A percentile compares a stretch with the other conserved stretches of the same genome.
Conservation (phyloP, 2,797 vertebrate genomes). For the Toxotes lorentzi region DNA sequence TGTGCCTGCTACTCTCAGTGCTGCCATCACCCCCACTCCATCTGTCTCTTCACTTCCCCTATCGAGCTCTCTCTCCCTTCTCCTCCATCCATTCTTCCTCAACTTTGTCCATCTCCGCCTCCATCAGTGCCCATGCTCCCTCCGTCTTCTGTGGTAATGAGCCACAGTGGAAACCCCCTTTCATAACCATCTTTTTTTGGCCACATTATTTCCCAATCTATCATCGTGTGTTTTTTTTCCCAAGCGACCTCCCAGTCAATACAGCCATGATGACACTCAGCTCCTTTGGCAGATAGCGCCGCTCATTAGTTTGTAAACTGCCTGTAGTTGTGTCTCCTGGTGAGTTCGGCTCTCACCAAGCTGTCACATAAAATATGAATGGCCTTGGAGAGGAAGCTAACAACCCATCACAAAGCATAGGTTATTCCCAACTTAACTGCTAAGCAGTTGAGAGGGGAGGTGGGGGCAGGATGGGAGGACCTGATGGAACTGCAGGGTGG, state of each 20-base stretch:
- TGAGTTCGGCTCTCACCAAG: slow-evolving; percentile 62
- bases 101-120: slow-evolving; percentile 39
- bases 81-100: slow-evolving; percentile 26
- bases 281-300: slow-evolving; percentile 62
- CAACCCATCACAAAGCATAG: slow-evolving; percentile 59
- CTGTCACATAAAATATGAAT: slow-evolving; percentile 78
- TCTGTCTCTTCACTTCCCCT: slow-evolving; percentile 39
- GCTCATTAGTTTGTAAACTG: slow-evolving; percentile 81
- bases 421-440: slow-evolving; percentile 68
- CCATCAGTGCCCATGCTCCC: slow-evolving; percentile 32
- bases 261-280: slow-evolving; percentile 60
- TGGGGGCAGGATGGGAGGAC: background rate
- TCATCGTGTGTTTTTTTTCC: slow-evolving; percentile 49
- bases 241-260: slow-evolving; percentile 63
- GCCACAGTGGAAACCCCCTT: slow-evolving; percentile 36
- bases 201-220: slow-evolving; percentile 67
- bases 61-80: slow-evolving; percentile 1
- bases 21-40: slow-evolving; percentile 27
- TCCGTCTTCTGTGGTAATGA: slow-evolving; percentile 59
- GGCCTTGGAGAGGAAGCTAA: slow-evolving; percentile 70
- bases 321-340: slow-evolving; percentile 73
- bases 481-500: slow-evolving; percentile 12
- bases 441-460: slow-evolving; percentile 24
- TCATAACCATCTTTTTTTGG: slow-evolving; percentile 38
- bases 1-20: slow-evolving; percentile 1